Evolutionary conservation across 2,888 invertebrate genomes (phyloP), one percentile per base, ranked within the genome.

Genomic region (Piscicola geometra): DNA sequence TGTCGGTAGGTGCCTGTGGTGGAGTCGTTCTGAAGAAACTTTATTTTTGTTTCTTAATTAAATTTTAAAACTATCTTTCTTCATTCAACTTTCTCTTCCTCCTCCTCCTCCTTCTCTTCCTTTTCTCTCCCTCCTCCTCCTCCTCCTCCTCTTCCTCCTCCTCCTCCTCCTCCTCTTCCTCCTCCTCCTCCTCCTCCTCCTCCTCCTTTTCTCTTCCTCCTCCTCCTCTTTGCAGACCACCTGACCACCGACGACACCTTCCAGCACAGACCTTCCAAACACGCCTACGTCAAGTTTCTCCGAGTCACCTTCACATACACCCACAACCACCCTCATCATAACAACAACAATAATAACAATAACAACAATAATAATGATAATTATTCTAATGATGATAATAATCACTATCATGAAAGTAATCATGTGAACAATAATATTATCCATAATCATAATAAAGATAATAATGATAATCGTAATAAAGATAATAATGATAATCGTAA

Each of bases 261-360:
- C n/a, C 60, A 56, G 25, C 12, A 56, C 60, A 56, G 60, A 25
- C 60, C 60, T 3, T 5, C 25, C 25, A 56, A 21, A 21, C n/a
- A 25, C 5, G 15, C 60, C 60, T 56, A 56, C 60, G 60, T 56
- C 60, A 56, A 25, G 25, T 56, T 56, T n/a, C 5, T 56, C 60
- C 9, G 60, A 21, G 60, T 56, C 60, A 56, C 25, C n/a, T 56
- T 56, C n/a, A 56, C 60, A 15, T 56, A 56, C 25, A 18, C 25
- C 60, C 9, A 56, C 60, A 56, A 56, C 21, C 21, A 18, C n/a
- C 3, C 3, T 56, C 3, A 56, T 56, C 9, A 56, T 56, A 56
- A 56, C n/a, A 56, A 56, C n/a, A 56, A 56, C n/a, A 56, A 56
- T 56, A 56, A 56, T 21, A 56, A 56, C n/a, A 56, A 56, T n/a